phyloP scores from a whole-genome alignment of 64 coral and sea anemone species.

The Porites australiensis region DNA sequence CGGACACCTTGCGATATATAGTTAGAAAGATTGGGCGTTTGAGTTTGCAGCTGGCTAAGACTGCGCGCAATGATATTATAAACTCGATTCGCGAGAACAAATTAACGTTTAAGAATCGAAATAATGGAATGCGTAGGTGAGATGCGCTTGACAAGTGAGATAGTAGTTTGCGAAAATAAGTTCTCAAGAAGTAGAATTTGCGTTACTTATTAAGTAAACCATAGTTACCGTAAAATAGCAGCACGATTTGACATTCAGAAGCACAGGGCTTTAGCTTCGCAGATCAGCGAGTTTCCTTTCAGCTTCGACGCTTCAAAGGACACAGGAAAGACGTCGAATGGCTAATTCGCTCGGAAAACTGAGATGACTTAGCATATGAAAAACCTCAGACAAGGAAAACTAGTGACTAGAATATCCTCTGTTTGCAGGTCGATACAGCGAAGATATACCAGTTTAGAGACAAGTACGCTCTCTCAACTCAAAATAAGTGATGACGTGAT shows the following conservation, averaged over 20 bases:
- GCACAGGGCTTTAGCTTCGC: not conserved
- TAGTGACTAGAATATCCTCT: not conserved
- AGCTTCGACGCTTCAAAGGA: not conserved
- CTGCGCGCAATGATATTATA: no score
- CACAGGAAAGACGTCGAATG: not conserved
- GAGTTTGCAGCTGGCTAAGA: no score
- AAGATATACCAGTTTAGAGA: not conserved
- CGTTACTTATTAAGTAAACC: no score
- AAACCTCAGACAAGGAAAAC: constrained; percentile 12
- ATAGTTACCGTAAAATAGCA: no score
- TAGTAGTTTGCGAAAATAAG: no score
- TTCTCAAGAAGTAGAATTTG: no score
- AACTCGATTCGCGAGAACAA: no score
- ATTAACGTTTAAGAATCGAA: no score
- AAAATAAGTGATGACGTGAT: not conserved
- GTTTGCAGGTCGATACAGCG: not conserved
- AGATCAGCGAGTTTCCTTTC: not conserved
- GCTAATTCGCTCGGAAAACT: constrained; percentile 5
- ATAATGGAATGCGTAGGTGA: no score
- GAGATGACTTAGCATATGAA: not conserved
- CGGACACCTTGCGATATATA: no score
- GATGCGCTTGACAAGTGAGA: no score
- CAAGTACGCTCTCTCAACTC: not conserved
- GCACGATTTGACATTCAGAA: not conserved
- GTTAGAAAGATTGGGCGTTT: no score